Evolutionary conservation across 1,140 invertebrate species (phyloP).

Genomic region (Papilio helenus): DNA sequence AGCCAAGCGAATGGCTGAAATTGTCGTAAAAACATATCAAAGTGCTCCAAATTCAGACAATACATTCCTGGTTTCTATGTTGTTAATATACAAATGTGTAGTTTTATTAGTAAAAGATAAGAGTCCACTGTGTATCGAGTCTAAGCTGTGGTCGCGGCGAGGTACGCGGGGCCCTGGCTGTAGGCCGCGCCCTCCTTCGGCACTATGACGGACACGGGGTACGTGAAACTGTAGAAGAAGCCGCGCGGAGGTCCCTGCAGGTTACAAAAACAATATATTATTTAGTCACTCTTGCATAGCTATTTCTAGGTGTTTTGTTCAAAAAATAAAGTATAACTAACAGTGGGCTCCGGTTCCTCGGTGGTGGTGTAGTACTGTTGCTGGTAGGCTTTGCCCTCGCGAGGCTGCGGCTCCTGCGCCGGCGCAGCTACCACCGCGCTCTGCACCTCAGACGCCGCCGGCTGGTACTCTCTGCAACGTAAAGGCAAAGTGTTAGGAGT

Average conservation of each 20-base stretch:
- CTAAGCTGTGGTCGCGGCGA: background rate
- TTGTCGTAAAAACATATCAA: background rate
- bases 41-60: background rate
- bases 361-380: slow-evolving; percentile 41
- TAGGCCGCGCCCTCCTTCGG: slow-evolving; percentile 63
- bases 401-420: slow-evolving; percentile 19
- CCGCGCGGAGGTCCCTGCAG: slow-evolving; percentile 85
- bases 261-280: slow-evolving; percentile 30
- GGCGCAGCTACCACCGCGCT: slow-evolving; percentile 38
- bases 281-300: slow-evolving; percentile 33
- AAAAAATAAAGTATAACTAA: slow-evolving; percentile 42
- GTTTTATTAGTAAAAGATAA: background rate
- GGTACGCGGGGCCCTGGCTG: background rate
- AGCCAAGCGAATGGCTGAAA: background rate
- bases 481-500: background rate
- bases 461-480: slow-evolving; percentile 50
- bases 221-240: slow-evolving; percentile 87
- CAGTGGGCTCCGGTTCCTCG: slow-evolving; percentile 58
- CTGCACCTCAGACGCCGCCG: slow-evolving; percentile 57
- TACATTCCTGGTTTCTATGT: background rate
- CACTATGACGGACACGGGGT: slow-evolving; percentile 84
- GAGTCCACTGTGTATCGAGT: background rate
- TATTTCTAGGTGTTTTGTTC: background rate
- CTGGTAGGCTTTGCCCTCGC: slow-evolving; percentile 41
- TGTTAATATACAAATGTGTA: background rate